Evolutionary conservation across 2,888 invertebrate species (phyloP), one percentile per base, ranked within the genome.

Genomic region (Crematogaster levior): DNA sequence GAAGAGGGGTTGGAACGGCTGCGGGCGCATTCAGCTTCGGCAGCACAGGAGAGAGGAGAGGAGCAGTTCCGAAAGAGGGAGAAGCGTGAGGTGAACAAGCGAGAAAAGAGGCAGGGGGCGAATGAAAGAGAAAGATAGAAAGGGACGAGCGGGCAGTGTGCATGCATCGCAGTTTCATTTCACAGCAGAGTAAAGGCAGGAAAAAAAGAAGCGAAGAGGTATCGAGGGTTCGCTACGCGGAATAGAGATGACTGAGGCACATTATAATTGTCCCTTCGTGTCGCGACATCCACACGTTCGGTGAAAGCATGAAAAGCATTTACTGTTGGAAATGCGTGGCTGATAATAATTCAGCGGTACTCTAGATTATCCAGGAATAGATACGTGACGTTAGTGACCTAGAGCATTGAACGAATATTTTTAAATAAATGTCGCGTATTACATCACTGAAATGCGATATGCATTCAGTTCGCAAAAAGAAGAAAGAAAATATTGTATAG

Each of bases 81-180:
- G 79, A 83, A n/a, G 34, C 34, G 82, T 21, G 82, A 70, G 85
- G 82, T 53, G 81, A 75, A 75, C 65, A 46, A 82, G 82, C 66
- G 81, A 81, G 60, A 43, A 73, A 51, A 84, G 83, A 85, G 80
- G 85, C 84, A 85, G 60, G 84, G 81, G 34, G 48, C 46, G 77
- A 56, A 72, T 30, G 48, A 61, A 21, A 43, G 81, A 73, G 40
- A 68, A 73, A 82, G 70, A 83, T 70, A 72, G 83, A 74, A 51
- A 46, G 63, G 68, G 73, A 60, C 40, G 68, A 53, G 72, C 77
- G 77, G 40, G 63, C 58, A 85, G 79, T 72, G 66, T 75, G 86
- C 60, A 72, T 86, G 86, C 84, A 85, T 88, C 87, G 91, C 91
- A 92, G 91, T 92, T 91, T 91, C 92, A 90, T 93, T 93, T 93